Evolutionary conservation across 1,140 invertebrate genomes (phyloP), one percentile per base, ranked within the genome.

Genomic region (Euwallacea fornicatus): DNA sequence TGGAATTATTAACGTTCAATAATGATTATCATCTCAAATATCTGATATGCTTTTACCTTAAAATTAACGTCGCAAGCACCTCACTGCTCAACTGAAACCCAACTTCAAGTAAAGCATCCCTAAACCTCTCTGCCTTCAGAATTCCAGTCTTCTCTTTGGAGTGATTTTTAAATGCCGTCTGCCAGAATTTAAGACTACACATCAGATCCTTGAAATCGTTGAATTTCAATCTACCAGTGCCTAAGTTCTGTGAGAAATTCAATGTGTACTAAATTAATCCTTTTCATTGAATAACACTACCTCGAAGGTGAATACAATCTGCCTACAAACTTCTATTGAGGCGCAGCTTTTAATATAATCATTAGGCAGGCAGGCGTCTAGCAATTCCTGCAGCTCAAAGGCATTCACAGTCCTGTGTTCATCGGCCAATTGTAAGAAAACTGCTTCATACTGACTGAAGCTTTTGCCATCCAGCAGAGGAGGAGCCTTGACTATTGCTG

Each of bases 341-440:
- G 94, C 94, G 82, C 94, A 96, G 71, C 94, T 96, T 81, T 96
- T 96, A 60, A 97, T 95, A 76, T 96, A 96, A 85, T 97, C 94
- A 83, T 97, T 97, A 6, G 94, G 95, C 71, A 97, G 84, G 83
- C 94, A 96, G 9, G 92, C 93, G 79, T 97, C 94, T 10, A 97
- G 83, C 13, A 97, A 83, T 81, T 97, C 95, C 81, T 96, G 94
- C 9, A 97, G 84, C 80, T 96, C 94, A 77, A 96, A 97, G 7
- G 93, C 91, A 78, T 95, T 95, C 53, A 97, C 92, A 0, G 94
- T 94, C 79, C 89, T 78, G 74, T 91, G 90, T 81, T 96, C 94
- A 81, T 97, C 94, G 0, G 94, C 94, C 60, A 97, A 81, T 79
- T 96, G 93, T 56, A 96, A 83, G 79, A 97, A 97, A 0, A 96